Evolutionary conservation across 2,888 invertebrate genomes (phyloP), one percentile per base, ranked within the genome.

Genomic region (Pammene aurita): DNA sequence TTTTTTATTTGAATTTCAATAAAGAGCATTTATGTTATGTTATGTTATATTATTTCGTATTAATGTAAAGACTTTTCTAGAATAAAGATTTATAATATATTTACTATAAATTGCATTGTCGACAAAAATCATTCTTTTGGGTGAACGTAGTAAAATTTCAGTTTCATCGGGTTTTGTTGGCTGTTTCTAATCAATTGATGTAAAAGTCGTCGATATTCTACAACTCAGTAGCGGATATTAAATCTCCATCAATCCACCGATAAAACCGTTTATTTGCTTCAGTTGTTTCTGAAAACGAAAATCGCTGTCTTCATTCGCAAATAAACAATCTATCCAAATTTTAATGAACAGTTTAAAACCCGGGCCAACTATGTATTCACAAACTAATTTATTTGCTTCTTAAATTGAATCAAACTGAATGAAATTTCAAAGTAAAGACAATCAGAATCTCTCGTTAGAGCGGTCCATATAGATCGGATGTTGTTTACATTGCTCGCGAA

Each of bases 401-500:
- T 67, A 67, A 67, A 67, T 62, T 60, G 55, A 69, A 69, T 65
- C 64, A 69, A 69, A 69, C 69, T 69, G 64, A 65, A 69, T 69
- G 69, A 60, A 69, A 60, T 69, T 44, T 65, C 60, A 35, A 48
- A 60, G 65, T 46, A 65, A 69, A 69, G 69, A 65, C 69, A 69
- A 69, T 69, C 69, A 60, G 69, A 60, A 54, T 69, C 69, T 69
- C 69, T 69, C 69, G 69, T 69, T 69, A 65, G 69, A 52, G 63
- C 68, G 68, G 65, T 68, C 69, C 69, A 60, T 69, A 69, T 65
- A 69, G 68, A 68, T 66, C 66, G 72, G 67, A 71, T 70, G 73
- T 72, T 76, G 76, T 76, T 76, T 76, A 76, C 76, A 72, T 66
- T 71, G 73, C 66, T 72, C 73, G 63, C 70, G 73, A 76, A 76